A percentile compares a stretch with the other conserved stretches of the same genome.
phyloP scores from a whole-genome alignment of 30 jellyfish, hydroid and myxozoan species.

The Aurelia sp. region DNA sequence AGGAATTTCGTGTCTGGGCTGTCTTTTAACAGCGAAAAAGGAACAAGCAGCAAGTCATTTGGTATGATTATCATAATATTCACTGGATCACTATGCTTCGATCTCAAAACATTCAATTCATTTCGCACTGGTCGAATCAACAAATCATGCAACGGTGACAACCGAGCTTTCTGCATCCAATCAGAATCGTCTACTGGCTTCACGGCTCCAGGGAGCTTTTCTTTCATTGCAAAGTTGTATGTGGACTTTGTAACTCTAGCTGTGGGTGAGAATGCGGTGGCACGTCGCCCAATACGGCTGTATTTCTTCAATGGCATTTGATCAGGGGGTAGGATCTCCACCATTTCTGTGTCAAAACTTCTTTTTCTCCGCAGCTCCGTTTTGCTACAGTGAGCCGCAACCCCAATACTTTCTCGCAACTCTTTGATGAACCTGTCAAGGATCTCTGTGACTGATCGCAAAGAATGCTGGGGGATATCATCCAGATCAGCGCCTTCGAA shows the following conservation, averaged over 20 bases:
- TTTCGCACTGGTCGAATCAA: constrained; percentile 82
- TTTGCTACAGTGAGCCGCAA: constrained; percentile 73
- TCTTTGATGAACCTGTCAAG: constrained; percentile 65
- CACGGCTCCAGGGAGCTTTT: constrained; percentile 26
- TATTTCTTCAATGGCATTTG: constrained; percentile 60
- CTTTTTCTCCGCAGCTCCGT: constrained; percentile 64
- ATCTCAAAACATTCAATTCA: constrained; percentile 54
- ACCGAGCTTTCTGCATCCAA: constrained; percentile 77
- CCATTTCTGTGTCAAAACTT: constrained; percentile 86
- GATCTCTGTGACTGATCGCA: constrained; percentile 49
- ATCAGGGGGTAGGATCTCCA: constrained; percentile 79
- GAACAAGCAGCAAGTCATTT: constrained; percentile 83
- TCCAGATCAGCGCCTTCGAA: constrained; percentile 79
- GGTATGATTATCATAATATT: constrained; percentile 84
- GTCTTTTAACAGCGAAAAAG: constrained; percentile 82
- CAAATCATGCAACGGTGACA: constrained; percentile 63
- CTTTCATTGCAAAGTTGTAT: constrained; percentile 70
- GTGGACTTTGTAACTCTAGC: constrained; percentile 54
- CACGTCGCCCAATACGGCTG: constrained; percentile 88
- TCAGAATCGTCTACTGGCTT: constrained; percentile 61
- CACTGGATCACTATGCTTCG: constrained; percentile 49
- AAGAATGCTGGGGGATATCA: constrained; percentile 57
- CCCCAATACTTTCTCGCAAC: constrained; percentile 87
- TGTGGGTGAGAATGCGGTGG: constrained; percentile 53
- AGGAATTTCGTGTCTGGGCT: constrained; percentile 32